A percentile compares a stretch with the other conserved stretches of the same genome.
Conservation (phyloP, 2,888 invertebrate genomes). For the Tuberolachnus salignus region DNA sequence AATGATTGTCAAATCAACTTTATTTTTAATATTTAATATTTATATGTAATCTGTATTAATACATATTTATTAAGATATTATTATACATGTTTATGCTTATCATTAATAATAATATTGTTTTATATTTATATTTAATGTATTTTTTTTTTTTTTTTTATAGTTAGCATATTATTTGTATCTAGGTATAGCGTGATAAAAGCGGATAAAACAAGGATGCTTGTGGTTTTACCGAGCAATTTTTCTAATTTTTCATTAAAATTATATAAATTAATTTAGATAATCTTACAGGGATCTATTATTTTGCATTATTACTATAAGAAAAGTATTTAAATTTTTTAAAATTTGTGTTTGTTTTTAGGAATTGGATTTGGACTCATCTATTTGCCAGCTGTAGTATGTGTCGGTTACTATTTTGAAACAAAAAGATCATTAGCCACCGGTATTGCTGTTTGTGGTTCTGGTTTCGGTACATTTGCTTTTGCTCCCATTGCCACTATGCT, state of each 20-base stretch:
- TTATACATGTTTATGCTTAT: slow-evolving; percentile 9
- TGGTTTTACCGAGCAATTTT: slow-evolving; percentile 37
- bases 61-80: not conserved
- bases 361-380: slow-evolving; percentile 93
- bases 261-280: slow-evolving; percentile 24
- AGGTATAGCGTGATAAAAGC: slow-evolving; percentile 4
- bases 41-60: not conserved
- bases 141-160: slow-evolving; percentile 17
- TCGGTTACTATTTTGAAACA: slow-evolving; percentile 96
- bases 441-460: slow-evolving; percentile 94
- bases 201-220: slow-evolving; percentile 23
- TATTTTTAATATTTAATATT: slow-evolving; percentile 22
- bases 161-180: slow-evolving; percentile 23
- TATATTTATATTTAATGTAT: not conserved
- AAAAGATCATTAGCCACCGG: slow-evolving; percentile 92
- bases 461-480: slow-evolving; percentile 93
- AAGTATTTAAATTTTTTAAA: not conserved
- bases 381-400: slow-evolving; percentile 94
- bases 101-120: not conserved
- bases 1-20: slow-evolving; percentile 17
- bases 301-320: not conserved
- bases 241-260: slow-evolving; percentile 25
- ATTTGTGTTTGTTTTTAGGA: slow-evolving; percentile 66
- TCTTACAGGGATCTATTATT: slow-evolving; percentile 20
- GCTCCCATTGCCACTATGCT: slow-evolving; percentile 86